Conservation (phyloP, 2,113 vertebrate genomes). For the Clupea harengus region DNA sequence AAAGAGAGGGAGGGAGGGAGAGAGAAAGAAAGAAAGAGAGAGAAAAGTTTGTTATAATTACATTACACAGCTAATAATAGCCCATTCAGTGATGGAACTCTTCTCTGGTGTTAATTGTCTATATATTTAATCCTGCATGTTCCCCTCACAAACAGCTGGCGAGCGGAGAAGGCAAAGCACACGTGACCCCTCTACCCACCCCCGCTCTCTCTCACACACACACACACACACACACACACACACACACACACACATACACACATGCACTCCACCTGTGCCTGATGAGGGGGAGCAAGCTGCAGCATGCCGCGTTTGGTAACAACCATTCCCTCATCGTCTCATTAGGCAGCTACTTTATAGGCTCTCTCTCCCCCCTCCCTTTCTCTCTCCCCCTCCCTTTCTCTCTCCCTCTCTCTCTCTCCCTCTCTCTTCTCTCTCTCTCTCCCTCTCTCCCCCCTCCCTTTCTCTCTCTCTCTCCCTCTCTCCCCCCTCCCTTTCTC, state of each 20-base stretch:
- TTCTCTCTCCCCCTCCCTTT: background rate
- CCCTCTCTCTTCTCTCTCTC: background rate
- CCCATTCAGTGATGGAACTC: background rate
- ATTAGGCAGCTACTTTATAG: background rate
- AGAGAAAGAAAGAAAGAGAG: background rate
- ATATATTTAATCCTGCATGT: background rate
- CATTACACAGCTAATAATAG: background rate
- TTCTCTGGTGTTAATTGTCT: background rate
- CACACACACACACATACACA: background rate
- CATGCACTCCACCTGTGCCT: background rate
- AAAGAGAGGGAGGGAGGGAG: background rate
- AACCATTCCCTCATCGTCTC: background rate
- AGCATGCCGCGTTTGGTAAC: background rate
- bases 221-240: background rate
- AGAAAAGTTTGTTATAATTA: background rate
- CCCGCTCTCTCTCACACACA: background rate
- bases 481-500: background rate
- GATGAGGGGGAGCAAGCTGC: background rate
- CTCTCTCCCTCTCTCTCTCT: constrained; percentile 9
- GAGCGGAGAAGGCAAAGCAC: background rate
- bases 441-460: too few species aligned
- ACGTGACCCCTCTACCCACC: background rate
- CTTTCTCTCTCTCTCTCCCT: background rate
- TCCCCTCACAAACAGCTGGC: background rate
- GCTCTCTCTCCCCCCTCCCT: background rate